Percentiles rank a stretch among this genome's conserved stretches.
phyloP scores from a whole-genome alignment of 2,888 invertebrate genomes.

The Eupithecia subumbrata region DNA sequence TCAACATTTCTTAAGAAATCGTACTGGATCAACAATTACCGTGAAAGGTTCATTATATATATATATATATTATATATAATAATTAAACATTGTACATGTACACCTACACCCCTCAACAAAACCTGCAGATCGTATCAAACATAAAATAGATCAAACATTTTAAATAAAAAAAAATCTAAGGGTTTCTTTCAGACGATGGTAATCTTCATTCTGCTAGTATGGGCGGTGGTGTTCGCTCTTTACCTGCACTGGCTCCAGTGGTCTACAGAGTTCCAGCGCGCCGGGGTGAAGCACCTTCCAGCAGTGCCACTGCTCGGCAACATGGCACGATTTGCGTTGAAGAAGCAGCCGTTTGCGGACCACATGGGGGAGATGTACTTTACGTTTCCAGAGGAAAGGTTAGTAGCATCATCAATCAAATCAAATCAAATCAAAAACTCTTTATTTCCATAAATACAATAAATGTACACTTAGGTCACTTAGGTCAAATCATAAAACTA shows the following conservation, averaged over 20 bases:
- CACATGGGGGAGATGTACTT: constrained; percentile 47
- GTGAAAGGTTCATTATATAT: too few species aligned
- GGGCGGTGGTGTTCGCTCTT: constrained; percentile 48
- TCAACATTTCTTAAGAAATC: too few species aligned
- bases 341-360: constrained; percentile 49
- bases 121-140: not conserved
- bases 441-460: too few species aligned
- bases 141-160: not conserved
- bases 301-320: constrained; percentile 47
- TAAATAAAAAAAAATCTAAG: too few species aligned
- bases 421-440: too few species aligned
- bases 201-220: constrained; percentile 52
- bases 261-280: constrained; percentile 52
- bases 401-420: not conserved
- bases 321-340: constrained; percentile 40
- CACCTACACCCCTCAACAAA: not conserved
- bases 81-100: not conserved
- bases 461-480: too few species aligned
- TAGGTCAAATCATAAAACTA: too few species aligned
- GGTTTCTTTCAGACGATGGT: not conserved
- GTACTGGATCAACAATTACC: too few species aligned
- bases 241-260: constrained; percentile 49
- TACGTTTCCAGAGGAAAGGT: constrained; percentile 57
- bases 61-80: too few species aligned
- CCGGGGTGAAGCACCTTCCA: constrained; percentile 51